Conservation (phyloP, 2,113 vertebrate species). For the Ceratotherium simum region DNA sequence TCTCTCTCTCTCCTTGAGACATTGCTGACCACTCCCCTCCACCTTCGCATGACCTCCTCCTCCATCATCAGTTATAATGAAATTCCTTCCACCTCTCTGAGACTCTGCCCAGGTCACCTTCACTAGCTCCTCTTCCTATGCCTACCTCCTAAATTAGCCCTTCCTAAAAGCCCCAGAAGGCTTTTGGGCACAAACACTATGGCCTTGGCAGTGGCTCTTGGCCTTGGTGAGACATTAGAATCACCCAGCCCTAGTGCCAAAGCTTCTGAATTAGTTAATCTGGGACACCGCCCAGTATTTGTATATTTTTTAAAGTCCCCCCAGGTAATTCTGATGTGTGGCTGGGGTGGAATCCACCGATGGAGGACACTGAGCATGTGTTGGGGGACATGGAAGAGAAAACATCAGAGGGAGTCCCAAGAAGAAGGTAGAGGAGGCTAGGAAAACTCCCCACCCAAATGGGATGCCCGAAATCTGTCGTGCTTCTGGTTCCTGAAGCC, state of each 20-base stretch:
- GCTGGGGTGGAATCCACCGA: neutral
- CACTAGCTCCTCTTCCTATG: neutral
- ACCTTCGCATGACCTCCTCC: too few relatives aligned
- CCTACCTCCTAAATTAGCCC: neutral
- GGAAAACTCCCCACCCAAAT: neutral
- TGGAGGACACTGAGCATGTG: neutral
- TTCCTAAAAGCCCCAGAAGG: neutral
- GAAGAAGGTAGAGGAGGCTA: neutral
- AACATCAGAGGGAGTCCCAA: neutral
- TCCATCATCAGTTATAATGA: neutral
- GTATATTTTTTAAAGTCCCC: neutral
- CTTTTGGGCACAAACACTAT: neutral
- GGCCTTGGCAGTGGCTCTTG: neutral
- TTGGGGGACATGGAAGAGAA: neutral
- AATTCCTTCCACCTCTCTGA: neutral
- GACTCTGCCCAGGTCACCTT: neutral
- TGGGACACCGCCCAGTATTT: neutral
- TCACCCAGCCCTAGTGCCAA: neutral
- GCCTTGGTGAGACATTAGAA: neutral
- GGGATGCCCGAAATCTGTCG: neutral
- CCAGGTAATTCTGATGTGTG: neutral
- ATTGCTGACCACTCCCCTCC: rapidly evolving
- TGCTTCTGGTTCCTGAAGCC: neutral
- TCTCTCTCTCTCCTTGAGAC: neutral
- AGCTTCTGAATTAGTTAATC: neutral